A percentile compares a stretch with the other conserved stretches of the same genome.
Evolutionary conservation across 1,140 invertebrate genomes (phyloP).

Genomic region (Danaus plexippus): DNA sequence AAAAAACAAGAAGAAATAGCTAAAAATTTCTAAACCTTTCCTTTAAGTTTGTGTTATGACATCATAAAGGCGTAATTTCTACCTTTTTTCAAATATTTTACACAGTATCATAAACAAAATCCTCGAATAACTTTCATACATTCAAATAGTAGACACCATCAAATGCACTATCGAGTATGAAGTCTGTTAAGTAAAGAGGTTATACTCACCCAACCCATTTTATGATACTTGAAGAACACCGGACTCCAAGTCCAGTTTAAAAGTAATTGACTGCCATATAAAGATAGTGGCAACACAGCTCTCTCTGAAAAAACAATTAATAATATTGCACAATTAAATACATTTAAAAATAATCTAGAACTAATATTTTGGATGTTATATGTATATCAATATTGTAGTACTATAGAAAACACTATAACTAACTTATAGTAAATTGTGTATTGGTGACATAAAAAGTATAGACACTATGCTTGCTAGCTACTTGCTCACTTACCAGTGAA

Average conservation of each 20-base stretch:
- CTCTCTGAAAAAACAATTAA: constrained; percentile 34
- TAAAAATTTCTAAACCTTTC: too few species aligned
- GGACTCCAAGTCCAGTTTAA: constrained; percentile 90
- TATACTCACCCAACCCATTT: constrained; percentile 78
- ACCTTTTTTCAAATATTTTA: too few species aligned
- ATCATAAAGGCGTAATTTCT: neutral
- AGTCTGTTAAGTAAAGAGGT: neutral
- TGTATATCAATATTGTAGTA: too few species aligned
- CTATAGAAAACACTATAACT: too few species aligned
- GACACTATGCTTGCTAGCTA: neutral
- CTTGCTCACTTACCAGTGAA: constrained; percentile 60
- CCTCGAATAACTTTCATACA: too few species aligned
- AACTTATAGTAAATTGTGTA: too few species aligned
- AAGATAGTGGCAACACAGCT: constrained; percentile 75
- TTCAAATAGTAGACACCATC: too few species aligned
- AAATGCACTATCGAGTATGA: too few species aligned
- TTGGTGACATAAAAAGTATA: too few species aligned
- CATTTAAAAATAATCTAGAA: neutral
- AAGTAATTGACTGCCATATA: constrained; percentile 82
- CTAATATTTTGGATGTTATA: too few species aligned
- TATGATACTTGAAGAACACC: constrained; percentile 83
- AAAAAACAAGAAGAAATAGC: constrained; percentile 22
- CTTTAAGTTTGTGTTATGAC: neutral
- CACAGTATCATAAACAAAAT: too few species aligned
- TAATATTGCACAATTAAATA: neutral